Evolutionary conservation across 2,797 vertebrate species (phyloP).

Genomic region (Peromyscus aztecus): DNA sequence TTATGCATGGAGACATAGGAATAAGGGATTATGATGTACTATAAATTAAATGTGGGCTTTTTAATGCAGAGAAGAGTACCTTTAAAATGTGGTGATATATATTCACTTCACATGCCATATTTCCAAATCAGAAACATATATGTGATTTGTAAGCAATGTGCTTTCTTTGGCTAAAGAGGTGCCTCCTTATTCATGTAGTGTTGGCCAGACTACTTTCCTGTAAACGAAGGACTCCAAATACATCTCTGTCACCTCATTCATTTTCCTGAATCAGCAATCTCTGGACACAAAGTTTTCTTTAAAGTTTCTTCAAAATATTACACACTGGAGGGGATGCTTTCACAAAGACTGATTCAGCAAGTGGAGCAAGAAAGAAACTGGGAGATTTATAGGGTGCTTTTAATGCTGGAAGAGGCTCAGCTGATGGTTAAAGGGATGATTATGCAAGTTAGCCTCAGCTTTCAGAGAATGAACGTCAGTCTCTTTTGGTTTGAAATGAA

Average conservation of each 20-base stretch:
- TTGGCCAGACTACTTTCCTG: constrained; percentile 16
- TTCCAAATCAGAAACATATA: constrained; percentile 56
- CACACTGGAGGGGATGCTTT: constrained; percentile 51
- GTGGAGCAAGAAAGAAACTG: constrained; percentile 59
- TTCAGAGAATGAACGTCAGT: constrained; percentile 43
- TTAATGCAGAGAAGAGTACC: constrained; percentile 4
- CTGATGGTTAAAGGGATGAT: constrained; percentile 42
- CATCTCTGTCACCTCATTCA: constrained; percentile 56
- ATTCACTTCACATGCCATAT: neutral
- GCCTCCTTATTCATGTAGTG: constrained; percentile 28
- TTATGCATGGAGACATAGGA: constrained; percentile 72
- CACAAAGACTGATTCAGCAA: constrained; percentile 72
- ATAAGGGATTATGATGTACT: constrained; percentile 27
- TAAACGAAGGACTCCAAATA: constrained; percentile 68
- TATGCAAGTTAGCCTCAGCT: constrained; percentile 37
- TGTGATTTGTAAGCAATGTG: constrained; percentile 48
- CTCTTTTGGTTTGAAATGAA: constrained; percentile 69
- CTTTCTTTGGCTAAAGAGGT: constrained; percentile 60
- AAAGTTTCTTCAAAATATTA: constrained; percentile 71
- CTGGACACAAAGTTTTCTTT: constrained; percentile 68
- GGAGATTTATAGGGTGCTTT: constrained; percentile 70
- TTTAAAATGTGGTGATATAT: constrained; percentile 49
- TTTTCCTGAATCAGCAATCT: constrained; percentile 72
- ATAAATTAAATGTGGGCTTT: constrained; percentile 53
- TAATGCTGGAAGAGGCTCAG: constrained; percentile 58